Base-by-base conservation (phyloP, 2,888 invertebrate genomes). In the Nesidiocoris tenuis region DNA sequence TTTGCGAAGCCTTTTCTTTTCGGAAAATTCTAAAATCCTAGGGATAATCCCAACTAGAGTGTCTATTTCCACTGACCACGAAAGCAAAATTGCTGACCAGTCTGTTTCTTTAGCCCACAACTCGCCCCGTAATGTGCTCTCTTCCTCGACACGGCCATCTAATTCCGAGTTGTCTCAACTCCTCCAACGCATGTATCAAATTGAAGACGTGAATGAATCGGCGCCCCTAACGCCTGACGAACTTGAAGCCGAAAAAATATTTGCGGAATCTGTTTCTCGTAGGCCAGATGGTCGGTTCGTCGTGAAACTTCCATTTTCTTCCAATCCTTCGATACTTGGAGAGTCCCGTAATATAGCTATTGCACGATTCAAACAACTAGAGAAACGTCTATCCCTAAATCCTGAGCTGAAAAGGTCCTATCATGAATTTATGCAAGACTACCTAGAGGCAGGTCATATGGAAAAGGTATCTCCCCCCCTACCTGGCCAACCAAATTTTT, bases 321-420 rank as follows among this genome's bases (percentile, higher is more conserved):
- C 9, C n/a, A 17, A 57, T 7, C 74, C 65, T 19, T 1, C 9
- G 0, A 0, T 64, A 1, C 56, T 64, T 12, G 74, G 74, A 17
- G 74, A 64, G 19, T 65, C 65, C 54, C 64, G 64, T 17, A 39
- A 64, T 3, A n/a, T 23, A 3, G 74, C 65, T 9, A 16, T 25
- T 1, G 12, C 5, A 7, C 17, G 54, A 21, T 65, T 74, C 56
- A 55, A 64, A 1, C 39, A 25, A 19, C n/a, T 65, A 5, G 56
- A 65, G 18, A 54, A 56, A n/a, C 18, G 55, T 1, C 17, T 74
- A 19, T 2, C 16, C 0, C 18, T 16, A 18, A 57, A 74, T 12
- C 64, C 65, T 1, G 54, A 18, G 3, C 56, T 64, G 23, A 18
- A 55, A 2, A 3, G 3, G 22, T 64, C 61, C 2, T 74, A 74